phyloP scores from a whole-genome alignment of 2,113 vertebrate species.

The Cheilinus undulatus region DNA sequence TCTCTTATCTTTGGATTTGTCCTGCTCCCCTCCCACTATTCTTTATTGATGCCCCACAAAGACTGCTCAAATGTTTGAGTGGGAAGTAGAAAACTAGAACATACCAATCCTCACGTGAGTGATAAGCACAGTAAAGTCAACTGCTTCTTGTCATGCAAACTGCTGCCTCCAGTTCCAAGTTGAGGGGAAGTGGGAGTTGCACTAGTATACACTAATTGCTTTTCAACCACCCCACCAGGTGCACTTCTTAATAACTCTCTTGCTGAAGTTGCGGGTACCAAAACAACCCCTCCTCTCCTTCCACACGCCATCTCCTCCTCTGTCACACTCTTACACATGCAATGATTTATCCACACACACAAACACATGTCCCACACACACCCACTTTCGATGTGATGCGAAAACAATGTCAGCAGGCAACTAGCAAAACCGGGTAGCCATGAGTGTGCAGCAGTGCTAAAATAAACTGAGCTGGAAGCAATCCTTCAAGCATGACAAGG shows the following conservation, averaged over 20 bases:
- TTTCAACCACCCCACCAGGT: constrained; percentile 66
- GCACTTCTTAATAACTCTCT: constrained; percentile 49
- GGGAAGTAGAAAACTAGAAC: constrained; percentile 46
- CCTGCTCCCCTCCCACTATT: constrained; percentile 61
- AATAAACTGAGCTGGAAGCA: constrained; percentile 86
- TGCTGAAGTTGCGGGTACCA: constrained; percentile 29
- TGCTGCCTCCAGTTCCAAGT: constrained; percentile 40
- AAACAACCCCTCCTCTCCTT: neutral
- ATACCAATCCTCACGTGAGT: constrained; percentile 53
- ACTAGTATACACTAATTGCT: constrained; percentile 62
- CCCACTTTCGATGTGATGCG: constrained; percentile 17
- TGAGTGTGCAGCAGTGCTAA: constrained; percentile 78
- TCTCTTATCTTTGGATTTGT: constrained; percentile 65
- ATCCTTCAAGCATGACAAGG: constrained; percentile 80
- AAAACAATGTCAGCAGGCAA: constrained; percentile 82
- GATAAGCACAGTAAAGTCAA: constrained; percentile 71
- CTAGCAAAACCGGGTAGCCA: constrained; percentile 84
- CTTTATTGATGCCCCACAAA: constrained; percentile 64
- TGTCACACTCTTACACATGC: neutral
- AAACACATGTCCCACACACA: constrained; percentile 8
- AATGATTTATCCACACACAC: constrained; percentile 10
- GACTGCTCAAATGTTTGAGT: constrained; percentile 59
- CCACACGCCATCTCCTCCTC: neutral
- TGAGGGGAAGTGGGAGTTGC: constrained; percentile 52
- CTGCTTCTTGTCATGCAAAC: constrained; percentile 80